Base-by-base conservation (phyloP, 2,888 invertebrate genomes). In the Netelia inedita region DNA sequence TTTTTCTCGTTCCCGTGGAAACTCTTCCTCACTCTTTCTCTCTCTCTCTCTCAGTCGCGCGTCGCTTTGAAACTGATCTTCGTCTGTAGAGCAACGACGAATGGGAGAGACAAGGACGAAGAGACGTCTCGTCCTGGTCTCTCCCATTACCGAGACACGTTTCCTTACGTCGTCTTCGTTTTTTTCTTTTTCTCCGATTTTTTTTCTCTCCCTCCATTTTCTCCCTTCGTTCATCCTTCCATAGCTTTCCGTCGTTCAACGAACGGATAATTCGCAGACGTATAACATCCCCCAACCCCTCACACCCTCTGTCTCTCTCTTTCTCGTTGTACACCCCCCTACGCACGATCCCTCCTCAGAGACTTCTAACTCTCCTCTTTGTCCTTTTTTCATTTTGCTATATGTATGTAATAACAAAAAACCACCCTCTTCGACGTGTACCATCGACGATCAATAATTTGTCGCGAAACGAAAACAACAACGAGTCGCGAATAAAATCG, bases 221-320 rank as follows among this genome's bases (percentile, higher is more conserved):
- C 59, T 59, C 59, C 65, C 41, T 75, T 61, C 53, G 57, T 71
- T 84, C 46, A 66, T 80, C 76, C 73, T 68, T 69, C 68, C 68
- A 69, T 65, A 53, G 75, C 63, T 80, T 80, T 72, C 63, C 72
- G 61, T 73, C 81, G 76, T 69, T 79, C 74, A 63, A 74, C 68
- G 57, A 83, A 75, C 75, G 69, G 79, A 87, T 85, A 87, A 87
- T 85, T 87, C 85, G 79, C 81, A 73, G 79, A 87, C 89, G 90
- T 90, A 86, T 86, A 28, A 28, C 28, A 80, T 81, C 79, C 80
- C 63, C 81, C 76, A 72, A 76, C 82, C 78, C 79, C 79, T 79
- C 46, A 16, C 19, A 2, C 46, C 80, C 71, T 72, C 75, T 79
- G 75, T 75, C 61, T 79, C 72, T 73, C 63, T 79, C 88, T 88